Evolutionary conservation across 1,140 invertebrate species (phyloP).

Genomic region (Euwallacea similis): DNA sequence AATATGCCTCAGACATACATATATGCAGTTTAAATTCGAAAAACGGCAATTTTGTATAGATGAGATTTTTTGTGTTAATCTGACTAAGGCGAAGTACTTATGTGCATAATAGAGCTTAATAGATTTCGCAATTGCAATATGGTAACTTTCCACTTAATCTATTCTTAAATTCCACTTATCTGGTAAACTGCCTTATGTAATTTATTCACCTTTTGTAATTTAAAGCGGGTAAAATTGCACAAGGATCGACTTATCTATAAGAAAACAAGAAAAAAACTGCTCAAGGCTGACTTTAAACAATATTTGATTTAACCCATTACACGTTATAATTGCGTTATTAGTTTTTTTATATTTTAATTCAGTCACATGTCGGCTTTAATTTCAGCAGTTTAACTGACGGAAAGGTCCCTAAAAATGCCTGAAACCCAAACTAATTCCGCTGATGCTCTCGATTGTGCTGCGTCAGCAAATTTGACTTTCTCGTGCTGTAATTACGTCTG

Average conservation of each 20-base stretch:
- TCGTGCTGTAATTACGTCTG: constrained; percentile 37
- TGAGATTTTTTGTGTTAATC: too few relatives aligned
- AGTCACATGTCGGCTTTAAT: background rate
- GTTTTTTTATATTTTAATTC: background rate
- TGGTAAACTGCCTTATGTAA: constrained; percentile 16
- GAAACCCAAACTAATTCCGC: constrained; percentile 26
- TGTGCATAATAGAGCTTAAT: too few relatives aligned
- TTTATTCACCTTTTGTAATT: background rate
- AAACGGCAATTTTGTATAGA: too few relatives aligned
- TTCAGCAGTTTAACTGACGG: background rate
- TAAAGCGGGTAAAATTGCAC: constrained; percentile 17
- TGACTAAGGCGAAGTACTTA: too few relatives aligned
- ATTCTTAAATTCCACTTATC: constrained; percentile 25
- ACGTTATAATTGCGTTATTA: background rate
- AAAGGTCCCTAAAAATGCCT: constrained; percentile 4
- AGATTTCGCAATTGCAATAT: background rate
- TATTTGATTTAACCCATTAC: constrained; percentile 11
- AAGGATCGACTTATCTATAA: background rate
- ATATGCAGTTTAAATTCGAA: too few relatives aligned
- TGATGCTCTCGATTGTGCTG: constrained; percentile 23
- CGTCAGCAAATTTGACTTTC: constrained; percentile 34
- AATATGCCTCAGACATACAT: too few relatives aligned
- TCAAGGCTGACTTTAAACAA: constrained; percentile 16
- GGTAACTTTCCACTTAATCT: constrained; percentile 18
- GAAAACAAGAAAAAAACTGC: background rate